phyloP scores from a whole-genome alignment of 2,797 vertebrate genomes.

The Meriones psammophilus region DNA sequence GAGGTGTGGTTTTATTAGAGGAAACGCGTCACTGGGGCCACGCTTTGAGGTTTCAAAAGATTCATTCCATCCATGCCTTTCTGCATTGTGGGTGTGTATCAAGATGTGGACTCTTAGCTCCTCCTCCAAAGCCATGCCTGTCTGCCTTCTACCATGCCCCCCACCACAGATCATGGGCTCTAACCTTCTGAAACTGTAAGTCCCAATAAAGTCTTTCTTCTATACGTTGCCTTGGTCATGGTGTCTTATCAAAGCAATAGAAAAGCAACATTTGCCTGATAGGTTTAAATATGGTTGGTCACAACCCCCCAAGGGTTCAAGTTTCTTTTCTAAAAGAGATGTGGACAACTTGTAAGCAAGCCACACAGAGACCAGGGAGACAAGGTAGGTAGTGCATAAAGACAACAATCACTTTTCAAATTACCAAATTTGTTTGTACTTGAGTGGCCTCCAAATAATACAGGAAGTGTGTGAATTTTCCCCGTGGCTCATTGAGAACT shows the following conservation, averaged over 20 bases:
- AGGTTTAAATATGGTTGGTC: slow-evolving; percentile 3
- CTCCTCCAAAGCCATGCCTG: not conserved
- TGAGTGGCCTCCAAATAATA: slow-evolving; percentile 33
- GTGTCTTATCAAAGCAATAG: not conserved
- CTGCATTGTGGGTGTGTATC: not conserved
- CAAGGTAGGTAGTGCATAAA: not conserved
- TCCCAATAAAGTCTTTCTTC: not conserved
- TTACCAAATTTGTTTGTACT: not conserved
- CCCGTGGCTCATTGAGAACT: slow-evolving; percentile 32
- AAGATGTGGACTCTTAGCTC: not conserved
- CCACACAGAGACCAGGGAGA: not conserved
- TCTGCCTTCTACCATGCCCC: not conserved
- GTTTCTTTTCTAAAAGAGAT: slow-evolving; percentile 36
- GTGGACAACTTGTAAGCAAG: slow-evolving; percentile 4
- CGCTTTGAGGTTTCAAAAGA: not conserved
- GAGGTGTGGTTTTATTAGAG: not conserved
- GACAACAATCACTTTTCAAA: slow-evolving; percentile 29
- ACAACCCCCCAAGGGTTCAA: not conserved
- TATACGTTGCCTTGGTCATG: not conserved
- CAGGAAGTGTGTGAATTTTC: not conserved
- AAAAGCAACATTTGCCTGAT: not conserved
- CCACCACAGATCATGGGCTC: not conserved
- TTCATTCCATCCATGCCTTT: not conserved
- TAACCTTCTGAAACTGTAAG: not conserved
- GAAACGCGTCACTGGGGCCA: too few species aligned